These are phyloP conservation scores for Alsophila aescularia DNA, from an alignment of 2,888 invertebrate species.

Conservation along the genomic window DNA sequence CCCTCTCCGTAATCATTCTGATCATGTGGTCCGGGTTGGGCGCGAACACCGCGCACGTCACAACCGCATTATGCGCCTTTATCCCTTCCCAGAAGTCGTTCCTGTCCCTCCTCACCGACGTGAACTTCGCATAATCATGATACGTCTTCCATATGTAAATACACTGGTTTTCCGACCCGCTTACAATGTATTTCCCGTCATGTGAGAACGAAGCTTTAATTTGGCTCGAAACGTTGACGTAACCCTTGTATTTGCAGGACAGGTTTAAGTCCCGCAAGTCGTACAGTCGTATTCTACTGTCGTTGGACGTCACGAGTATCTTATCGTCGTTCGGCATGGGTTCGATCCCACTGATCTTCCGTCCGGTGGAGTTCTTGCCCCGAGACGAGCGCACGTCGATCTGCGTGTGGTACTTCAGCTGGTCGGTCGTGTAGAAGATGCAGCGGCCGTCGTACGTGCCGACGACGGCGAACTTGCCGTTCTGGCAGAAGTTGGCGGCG, in stretches of 20 bases:
- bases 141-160: slow-evolving; percentile 99
- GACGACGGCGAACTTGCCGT: slow-evolving; percentile 99
- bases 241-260: slow-evolving; percentile 97
- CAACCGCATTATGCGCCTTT: slow-evolving; percentile 95
- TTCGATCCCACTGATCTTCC: slow-evolving; percentile 99
- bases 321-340: slow-evolving; percentile 98
- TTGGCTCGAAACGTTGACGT: slow-evolving; percentile 97
- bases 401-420: slow-evolving; percentile 98
- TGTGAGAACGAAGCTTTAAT: slow-evolving; percentile 99
- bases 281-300: slow-evolving; percentile 97
- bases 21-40: slow-evolving; percentile 97
- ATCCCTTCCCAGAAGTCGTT: slow-evolving; percentile 98
- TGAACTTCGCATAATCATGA: slow-evolving; percentile 97
- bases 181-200: slow-evolving; percentile 98
- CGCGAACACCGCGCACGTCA: slow-evolving; percentile 98
- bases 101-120: slow-evolving; percentile 94
- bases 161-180: slow-evolving; percentile 98
- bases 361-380: slow-evolving; percentile 97
- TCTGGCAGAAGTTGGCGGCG: slow-evolving; percentile 98
- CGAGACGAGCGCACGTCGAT: slow-evolving; percentile 97
- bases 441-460: slow-evolving; percentile 99
- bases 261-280: slow-evolving; percentile 97
- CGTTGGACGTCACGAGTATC: slow-evolving; percentile 98
- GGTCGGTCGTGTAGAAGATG: slow-evolving; percentile 99
- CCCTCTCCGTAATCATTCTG: slow-evolving; percentile 86